phyloP scores from a whole-genome alignment of 2,888 invertebrate species.

The Trichopoda pennipes region DNA sequence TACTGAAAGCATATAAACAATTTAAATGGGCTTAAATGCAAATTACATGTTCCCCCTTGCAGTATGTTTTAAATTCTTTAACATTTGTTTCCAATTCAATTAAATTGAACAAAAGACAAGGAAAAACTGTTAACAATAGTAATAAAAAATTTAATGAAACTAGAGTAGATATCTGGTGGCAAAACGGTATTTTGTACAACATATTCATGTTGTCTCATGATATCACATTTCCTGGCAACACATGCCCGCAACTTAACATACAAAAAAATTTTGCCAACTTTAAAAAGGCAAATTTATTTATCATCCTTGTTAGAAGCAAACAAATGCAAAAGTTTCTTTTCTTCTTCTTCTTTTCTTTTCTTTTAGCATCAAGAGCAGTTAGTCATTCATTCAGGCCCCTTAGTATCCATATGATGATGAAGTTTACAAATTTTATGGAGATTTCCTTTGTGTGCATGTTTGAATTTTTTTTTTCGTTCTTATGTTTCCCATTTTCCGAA shows the following conservation, averaged over 20 bases:
- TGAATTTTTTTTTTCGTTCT: background rate
- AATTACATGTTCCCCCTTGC: background rate
- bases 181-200: constrained; percentile 29
- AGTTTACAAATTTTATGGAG: constrained; percentile 27
- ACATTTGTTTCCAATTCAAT: background rate
- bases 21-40: background rate
- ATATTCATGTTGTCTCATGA: constrained; percentile 15
- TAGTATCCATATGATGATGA: background rate
- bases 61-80: background rate
- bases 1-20: background rate
- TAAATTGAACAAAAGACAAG: background rate
- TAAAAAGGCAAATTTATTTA: constrained; percentile 44
- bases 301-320: constrained; percentile 27
- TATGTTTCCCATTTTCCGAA: constrained; percentile 41
- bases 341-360: background rate
- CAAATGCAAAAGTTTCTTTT: constrained; percentile 2
- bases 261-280: constrained; percentile 7
- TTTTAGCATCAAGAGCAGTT: constrained; percentile 49
- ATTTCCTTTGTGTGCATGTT: constrained; percentile 29
- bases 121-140: background rate
- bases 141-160: background rate
- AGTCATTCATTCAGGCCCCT: constrained; percentile 32
- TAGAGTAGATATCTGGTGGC: background rate
- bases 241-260: constrained; percentile 19
- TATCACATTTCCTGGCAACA: constrained; percentile 34